phyloP scores from a whole-genome alignment of 92 coral and sea anemone genomes.

The Pocillopora grandis region DNA sequence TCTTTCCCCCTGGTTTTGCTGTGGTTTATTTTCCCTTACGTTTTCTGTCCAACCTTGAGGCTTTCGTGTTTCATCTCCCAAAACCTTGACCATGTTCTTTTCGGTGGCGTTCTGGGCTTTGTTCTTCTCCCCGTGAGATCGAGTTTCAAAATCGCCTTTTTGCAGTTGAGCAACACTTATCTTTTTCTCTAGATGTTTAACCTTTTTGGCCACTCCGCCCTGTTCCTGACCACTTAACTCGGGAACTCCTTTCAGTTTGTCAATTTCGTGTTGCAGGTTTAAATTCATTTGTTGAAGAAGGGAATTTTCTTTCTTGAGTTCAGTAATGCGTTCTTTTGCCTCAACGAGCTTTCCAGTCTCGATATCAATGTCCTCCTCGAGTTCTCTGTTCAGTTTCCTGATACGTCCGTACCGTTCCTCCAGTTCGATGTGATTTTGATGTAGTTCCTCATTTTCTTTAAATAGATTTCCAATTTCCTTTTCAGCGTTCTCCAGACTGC shows the following conservation, averaged over 20 bases:
- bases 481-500: slow-evolving; percentile 10
- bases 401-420: slow-evolving; percentile 48
- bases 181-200: slow-evolving; percentile 14
- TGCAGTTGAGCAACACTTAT: slow-evolving; percentile 17
- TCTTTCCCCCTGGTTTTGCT: neutral
- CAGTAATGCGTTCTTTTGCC: slow-evolving; percentile 19
- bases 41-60: slow-evolving; percentile 12
- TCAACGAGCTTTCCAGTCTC: slow-evolving; percentile 31
- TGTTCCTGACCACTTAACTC: slow-evolving; percentile 17
- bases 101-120: neutral
- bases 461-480: slow-evolving; percentile 16
- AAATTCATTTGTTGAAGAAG: slow-evolving; percentile 17
- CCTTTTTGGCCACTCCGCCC: neutral
- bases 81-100: slow-evolving; percentile 5
- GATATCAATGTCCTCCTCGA: slow-evolving; percentile 45
- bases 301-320: slow-evolving; percentile 27
- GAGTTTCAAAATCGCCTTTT: slow-evolving; percentile 45
- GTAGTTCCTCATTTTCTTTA: slow-evolving; percentile 39
- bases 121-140: slow-evolving; percentile 30
- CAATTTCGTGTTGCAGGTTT: slow-evolving; percentile 34
- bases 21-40: neutral
- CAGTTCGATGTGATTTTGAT: slow-evolving; percentile 28
- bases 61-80: slow-evolving; percentile 35
- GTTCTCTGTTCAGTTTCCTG: slow-evolving; percentile 28
- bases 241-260: slow-evolving; percentile 15